phyloP scores from a whole-genome alignment of 1,140 invertebrate species.

The Atta colombica region DNA sequence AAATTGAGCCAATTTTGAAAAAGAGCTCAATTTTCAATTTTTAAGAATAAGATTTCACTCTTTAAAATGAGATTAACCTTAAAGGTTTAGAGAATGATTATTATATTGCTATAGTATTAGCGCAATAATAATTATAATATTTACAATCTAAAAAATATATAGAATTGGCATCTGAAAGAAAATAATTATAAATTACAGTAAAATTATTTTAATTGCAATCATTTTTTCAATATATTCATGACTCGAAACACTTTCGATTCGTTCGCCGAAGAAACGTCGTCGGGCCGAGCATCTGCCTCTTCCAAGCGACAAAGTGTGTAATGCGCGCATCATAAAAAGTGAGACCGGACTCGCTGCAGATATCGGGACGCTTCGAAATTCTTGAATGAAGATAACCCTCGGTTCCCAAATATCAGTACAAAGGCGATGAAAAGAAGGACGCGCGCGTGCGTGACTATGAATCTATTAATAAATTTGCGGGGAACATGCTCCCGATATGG shows the following conservation, averaged over 20 bases:
- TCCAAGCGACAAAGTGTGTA: constrained; percentile 1
- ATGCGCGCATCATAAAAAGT: constrained; percentile 45
- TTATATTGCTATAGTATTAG: too few relatives aligned
- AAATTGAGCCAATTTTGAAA: too few relatives aligned
- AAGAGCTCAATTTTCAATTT: too few relatives aligned
- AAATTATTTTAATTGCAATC: too few relatives aligned
- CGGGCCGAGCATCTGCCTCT: constrained; percentile 37
- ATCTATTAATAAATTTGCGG: constrained; percentile 58
- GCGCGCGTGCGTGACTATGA: constrained; percentile 30
- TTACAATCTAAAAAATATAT: too few relatives aligned
- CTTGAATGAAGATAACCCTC: background rate
- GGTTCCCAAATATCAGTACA: constrained; percentile 24
- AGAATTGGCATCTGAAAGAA: too few relatives aligned
- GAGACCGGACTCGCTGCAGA: background rate
- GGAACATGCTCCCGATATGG: background rate
- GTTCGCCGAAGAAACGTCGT: background rate
- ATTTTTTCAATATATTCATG: too few relatives aligned
- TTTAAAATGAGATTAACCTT: too few relatives aligned
- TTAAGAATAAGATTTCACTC: too few relatives aligned
- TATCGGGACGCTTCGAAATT: constrained; percentile 22
- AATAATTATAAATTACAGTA: too few relatives aligned
- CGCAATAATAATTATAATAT: too few relatives aligned
- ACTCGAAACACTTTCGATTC: constrained; percentile 37
- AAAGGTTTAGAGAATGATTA: too few relatives aligned
- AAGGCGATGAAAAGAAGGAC: constrained; percentile 14